phyloP scores from a whole-genome alignment of 35 echinoderm and acorn worm genomes.

The Diadema setosum region DNA sequence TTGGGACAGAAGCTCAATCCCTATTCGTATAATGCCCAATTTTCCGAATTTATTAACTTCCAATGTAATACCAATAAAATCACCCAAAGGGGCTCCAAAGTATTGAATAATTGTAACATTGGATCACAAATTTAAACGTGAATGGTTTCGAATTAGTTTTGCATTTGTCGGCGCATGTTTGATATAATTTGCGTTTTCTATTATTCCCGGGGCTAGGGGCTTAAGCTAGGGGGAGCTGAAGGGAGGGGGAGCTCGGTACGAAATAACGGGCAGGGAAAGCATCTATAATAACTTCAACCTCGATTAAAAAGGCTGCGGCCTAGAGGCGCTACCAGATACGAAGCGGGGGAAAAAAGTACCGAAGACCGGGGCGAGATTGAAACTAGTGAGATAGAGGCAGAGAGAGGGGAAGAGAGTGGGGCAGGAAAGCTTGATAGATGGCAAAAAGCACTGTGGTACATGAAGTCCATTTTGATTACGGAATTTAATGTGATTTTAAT shows the following conservation, averaged over 20 bases:
- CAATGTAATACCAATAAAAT: no score
- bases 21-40: no score
- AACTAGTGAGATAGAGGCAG: not conserved
- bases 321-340: not conserved
- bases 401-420: not conserved
- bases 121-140: not conserved
- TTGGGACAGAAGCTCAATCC: no score
- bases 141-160: not conserved
- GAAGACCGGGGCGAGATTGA: not conserved
- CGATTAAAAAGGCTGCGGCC: constrained; percentile 9
- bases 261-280: not conserved
- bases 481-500: constrained; percentile 37
- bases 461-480: constrained; percentile 22
- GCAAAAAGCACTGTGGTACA: constrained; percentile 4
- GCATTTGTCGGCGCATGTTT: not conserved
- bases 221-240: not conserved
- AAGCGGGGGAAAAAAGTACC: constrained; percentile 2
- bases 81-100: not conserved
- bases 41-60: no score
- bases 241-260: not conserved
- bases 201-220: constrained; percentile 9
- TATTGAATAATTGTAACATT: not conserved
- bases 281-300: not conserved
- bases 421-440: not conserved
- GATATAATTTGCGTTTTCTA: constrained; percentile 20